Evolutionary conservation across 1,140 invertebrate genomes (phyloP), one percentile per base, ranked within the genome.

Genomic region (Drosophila nikananu): DNA sequence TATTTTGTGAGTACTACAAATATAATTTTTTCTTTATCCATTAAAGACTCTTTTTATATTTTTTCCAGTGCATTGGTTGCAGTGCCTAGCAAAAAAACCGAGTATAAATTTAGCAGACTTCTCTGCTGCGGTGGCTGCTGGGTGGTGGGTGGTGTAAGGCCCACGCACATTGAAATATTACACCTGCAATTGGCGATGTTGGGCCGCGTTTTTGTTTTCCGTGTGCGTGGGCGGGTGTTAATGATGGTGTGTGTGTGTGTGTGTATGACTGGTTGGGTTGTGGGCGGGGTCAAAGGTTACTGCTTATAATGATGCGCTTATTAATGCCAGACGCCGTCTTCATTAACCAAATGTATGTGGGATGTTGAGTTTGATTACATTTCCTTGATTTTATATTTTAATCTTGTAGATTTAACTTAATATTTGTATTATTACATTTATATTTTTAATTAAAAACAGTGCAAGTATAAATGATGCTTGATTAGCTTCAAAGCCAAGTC

Each of bases 101-200:
- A 57, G 83, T 84, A 87, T 87, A 87, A 89, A 89, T 87, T 87
- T 75, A 37, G 51, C 42, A 52, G 49, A 67, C 62, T 64, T 55
- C 35, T 37, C 6, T 17, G 37, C 13, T 27, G 48, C 41, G 9
- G 13, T 42, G 37, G 62, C 35, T 15, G 42, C 41, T 37, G 21
- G 62, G 21, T 7, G 21, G 51, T 12, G 46, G 46, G 46, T 25
- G 68, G 27, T 13, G 32, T 17, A 52, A 39, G 21, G 37, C 48
- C 73, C 63, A 77, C 72, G 74, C 74, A 77, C 74, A 83, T 80
- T 87, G 84, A 87, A 87, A 87, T 87, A 87, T 87, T 89, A 87
- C 84, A 87, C 84, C 84, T 87, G 84, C 84, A 89, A 83, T 83
- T 83, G 84, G 77, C 70, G 84, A 46, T 68, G 65, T 49, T 80